phyloP scores from a whole-genome alignment of 2,113 vertebrate genomes.

The Varanus salvator region DNA sequence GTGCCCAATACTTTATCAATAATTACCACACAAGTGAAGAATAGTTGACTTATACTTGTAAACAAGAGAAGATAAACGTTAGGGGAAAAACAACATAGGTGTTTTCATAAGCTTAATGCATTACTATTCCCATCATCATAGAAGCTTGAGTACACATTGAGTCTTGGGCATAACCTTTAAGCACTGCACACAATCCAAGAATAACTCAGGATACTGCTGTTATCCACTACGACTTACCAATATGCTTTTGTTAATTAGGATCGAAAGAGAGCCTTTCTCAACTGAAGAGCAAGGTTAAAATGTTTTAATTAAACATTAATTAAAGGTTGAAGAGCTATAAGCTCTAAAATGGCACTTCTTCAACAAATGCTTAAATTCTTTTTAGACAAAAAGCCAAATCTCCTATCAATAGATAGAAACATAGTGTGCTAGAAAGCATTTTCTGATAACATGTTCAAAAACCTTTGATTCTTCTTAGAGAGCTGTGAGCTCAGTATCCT shows the following conservation, averaged over 20 bases:
- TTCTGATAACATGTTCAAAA: neutral
- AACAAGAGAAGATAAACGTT: neutral
- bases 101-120: neutral
- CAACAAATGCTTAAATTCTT: neutral
- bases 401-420: constrained; percentile 7
- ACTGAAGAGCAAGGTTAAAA: too few species aligned
- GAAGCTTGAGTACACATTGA: neutral
- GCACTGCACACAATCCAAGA: neutral
- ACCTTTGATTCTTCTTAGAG: constrained; percentile 29
- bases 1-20: neutral
- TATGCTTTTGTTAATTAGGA: neutral
- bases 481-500: constrained; percentile 16
- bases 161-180: neutral
- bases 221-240: neutral
- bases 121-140: neutral
- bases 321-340: neutral
- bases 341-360: neutral
- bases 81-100: neutral
- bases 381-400: neutral
- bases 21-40: constrained; percentile 3
- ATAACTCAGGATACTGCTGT: neutral
- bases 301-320: too few species aligned
- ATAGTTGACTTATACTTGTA: neutral
- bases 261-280: neutral
- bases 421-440: neutral